These are phyloP conservation scores for Halesus radiatus DNA, from an alignment of 1,140 invertebrate species.

Conservation along the genomic window DNA sequence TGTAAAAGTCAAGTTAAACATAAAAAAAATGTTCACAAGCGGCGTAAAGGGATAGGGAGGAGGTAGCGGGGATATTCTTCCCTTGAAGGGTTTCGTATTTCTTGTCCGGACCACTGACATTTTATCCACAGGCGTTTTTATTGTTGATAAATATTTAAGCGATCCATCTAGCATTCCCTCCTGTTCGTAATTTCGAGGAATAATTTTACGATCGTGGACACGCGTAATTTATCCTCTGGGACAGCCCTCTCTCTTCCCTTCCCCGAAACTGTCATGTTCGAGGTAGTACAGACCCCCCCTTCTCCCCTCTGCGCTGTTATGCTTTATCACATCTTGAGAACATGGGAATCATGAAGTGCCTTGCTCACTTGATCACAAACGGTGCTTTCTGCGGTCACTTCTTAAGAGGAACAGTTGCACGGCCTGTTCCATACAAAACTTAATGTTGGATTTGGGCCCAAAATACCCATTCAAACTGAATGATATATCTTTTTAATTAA, in stretches of 20 bases:
- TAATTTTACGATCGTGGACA: constrained; percentile 50
- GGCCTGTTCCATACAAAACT: too few relatives aligned
- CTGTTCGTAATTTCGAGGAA: constrained; percentile 40
- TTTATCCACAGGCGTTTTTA: constrained; percentile 31
- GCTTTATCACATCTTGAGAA: constrained; percentile 15
- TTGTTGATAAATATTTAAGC: constrained; percentile 44
- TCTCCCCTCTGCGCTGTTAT: constrained; percentile 1
- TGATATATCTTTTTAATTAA: too few relatives aligned
- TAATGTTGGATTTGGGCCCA: too few relatives aligned
- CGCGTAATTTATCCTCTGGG: constrained; percentile 45
- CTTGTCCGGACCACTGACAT: background rate
- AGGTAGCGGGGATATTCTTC: too few relatives aligned
- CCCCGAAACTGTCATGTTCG: constrained; percentile 19
- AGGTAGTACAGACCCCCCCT: background rate
- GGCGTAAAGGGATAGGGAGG: too few relatives aligned
- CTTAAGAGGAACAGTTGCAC: too few relatives aligned
- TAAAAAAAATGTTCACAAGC: background rate
- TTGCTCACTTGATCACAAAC: background rate
- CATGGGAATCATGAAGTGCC: constrained; percentile 6
- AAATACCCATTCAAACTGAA: too few relatives aligned
- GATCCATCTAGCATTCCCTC: constrained; percentile 24
- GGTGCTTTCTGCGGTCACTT: too few relatives aligned
- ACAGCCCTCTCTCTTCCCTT: background rate
- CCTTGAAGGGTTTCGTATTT: background rate
- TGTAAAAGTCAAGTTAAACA: constrained; percentile 31